Conservation (phyloP, 1,140 invertebrate genomes). For the Microplitis demolitor region DNA sequence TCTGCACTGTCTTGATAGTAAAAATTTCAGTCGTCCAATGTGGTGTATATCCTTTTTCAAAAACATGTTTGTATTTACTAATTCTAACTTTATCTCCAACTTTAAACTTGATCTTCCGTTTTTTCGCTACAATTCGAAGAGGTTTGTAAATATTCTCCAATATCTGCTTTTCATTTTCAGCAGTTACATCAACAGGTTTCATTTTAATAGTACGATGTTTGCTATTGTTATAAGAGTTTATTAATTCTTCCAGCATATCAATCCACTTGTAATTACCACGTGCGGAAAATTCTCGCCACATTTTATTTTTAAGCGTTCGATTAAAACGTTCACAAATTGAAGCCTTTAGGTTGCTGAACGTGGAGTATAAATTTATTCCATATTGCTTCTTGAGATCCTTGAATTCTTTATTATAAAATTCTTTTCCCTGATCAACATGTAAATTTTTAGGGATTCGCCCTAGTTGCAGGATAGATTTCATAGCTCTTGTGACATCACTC, state of each 20-base stretch:
- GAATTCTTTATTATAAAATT: slow-evolving; percentile 16
- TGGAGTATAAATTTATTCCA: neutral
- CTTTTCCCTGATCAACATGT: slow-evolving; percentile 20
- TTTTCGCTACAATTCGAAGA: too few species aligned
- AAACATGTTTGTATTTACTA: too few species aligned
- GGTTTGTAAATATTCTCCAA: too few species aligned
- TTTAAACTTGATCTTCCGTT: too few species aligned
- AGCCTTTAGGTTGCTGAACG: neutral
- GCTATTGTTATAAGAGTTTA: neutral
- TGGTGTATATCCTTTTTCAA: too few species aligned
- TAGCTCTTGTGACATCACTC: neutral
- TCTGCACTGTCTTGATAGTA: too few species aligned
- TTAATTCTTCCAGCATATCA: neutral
- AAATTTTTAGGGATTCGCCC: slow-evolving; percentile 16
- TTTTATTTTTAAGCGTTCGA: neutral
- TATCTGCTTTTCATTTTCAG: too few species aligned
- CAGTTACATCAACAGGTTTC: neutral
- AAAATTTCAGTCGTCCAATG: too few species aligned
- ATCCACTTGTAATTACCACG: neutral
- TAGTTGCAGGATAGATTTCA: neutral
- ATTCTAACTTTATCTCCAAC: too few species aligned
- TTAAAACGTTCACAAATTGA: neutral
- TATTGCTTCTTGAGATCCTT: neutral
- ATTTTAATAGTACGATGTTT: neutral
- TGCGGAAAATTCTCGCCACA: neutral